Percentiles rank a stretch among this genome's conserved stretches.
These are phyloP conservation scores for Malacoraja senta DNA, from an alignment of 2,797 vertebrate species.

Conservation along the genomic window DNA sequence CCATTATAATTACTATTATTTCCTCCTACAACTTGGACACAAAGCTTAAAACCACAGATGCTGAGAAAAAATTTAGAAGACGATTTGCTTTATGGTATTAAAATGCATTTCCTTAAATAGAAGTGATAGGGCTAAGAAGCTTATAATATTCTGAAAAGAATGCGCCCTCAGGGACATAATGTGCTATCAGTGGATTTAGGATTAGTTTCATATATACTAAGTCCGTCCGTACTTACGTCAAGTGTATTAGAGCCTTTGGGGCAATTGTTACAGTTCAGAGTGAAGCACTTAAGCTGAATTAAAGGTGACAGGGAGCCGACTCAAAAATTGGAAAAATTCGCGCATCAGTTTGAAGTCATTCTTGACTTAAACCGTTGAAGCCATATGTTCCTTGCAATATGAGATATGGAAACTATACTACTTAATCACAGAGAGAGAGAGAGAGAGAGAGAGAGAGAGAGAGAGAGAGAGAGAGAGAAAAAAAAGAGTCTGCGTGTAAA, in stretches of 20 bases:
- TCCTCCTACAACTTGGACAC: slow-evolving; percentile 37
- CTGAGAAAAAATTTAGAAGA: slow-evolving; percentile 72
- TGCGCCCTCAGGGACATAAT: slow-evolving; percentile 80
- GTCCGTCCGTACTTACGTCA: slow-evolving; percentile 81
- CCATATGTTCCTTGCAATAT: slow-evolving; percentile 37
- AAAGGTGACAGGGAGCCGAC: slow-evolving; percentile 81
- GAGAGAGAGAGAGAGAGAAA: too few relatives aligned
- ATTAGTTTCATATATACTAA: slow-evolving; percentile 78
- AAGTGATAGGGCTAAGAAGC: slow-evolving; percentile 78
- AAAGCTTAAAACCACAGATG: slow-evolving; percentile 39
- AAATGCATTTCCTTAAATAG: slow-evolving; percentile 83
- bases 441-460: slow-evolving; percentile 5
- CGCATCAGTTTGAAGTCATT: slow-evolving; percentile 37
- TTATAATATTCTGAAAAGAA: slow-evolving; percentile 84
- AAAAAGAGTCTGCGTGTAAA: slow-evolving; percentile 30
- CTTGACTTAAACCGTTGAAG: slow-evolving; percentile 37
- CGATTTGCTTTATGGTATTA: slow-evolving; percentile 82
- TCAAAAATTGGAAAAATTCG: slow-evolving; percentile 45
- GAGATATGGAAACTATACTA: slow-evolving; percentile 37
- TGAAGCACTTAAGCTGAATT: slow-evolving; percentile 76
- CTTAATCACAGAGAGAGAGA: slow-evolving; percentile 37
- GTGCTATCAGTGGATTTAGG: slow-evolving; percentile 77
- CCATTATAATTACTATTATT: slow-evolving; percentile 39
- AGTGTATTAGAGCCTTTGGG: slow-evolving; percentile 73
- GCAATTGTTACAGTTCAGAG: slow-evolving; percentile 70